phyloP scores from a whole-genome alignment of 2,888 invertebrate genomes.

The Eupithecia tripunctaria region DNA sequence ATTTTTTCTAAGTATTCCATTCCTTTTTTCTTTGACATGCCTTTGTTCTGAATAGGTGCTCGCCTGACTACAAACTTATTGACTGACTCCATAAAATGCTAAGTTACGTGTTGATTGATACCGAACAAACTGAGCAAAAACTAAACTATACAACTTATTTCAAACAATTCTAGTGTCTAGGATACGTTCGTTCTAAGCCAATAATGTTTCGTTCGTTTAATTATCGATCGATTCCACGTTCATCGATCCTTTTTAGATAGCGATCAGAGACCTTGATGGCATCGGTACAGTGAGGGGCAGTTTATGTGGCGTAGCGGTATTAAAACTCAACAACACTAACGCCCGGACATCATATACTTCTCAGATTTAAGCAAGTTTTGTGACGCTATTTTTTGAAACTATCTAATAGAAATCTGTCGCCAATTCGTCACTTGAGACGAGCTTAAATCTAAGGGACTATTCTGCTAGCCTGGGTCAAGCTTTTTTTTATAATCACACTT shows the following conservation, averaged over 20 bases:
- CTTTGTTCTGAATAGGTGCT: not conserved
- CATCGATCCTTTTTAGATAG: constrained; percentile 37
- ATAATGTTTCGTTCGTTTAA: constrained; percentile 31
- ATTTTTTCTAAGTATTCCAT: not conserved
- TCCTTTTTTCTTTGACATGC: not conserved
- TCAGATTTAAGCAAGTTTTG: too few species aligned
- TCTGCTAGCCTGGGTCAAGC: too few species aligned
- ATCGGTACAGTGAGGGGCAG: constrained; percentile 27
- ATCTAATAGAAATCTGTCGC: too few species aligned
- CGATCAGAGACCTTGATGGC: constrained; percentile 32
- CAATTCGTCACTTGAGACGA: too few species aligned
- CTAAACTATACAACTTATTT: constrained; percentile 2
- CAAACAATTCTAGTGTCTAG: constrained; percentile 16
- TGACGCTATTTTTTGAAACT: too few species aligned
- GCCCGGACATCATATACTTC: too few species aligned
- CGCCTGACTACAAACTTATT: constrained; percentile 22
- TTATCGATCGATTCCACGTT: constrained; percentile 30
- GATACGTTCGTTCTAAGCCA: constrained; percentile 28
- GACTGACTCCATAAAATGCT: constrained; percentile 6
- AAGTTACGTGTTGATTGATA: not conserved
- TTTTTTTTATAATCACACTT: too few species aligned
- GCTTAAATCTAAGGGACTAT: too few species aligned
- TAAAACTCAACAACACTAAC: not conserved
- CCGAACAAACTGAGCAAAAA: not conserved
- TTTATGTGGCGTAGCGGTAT: not conserved